Evolutionary conservation across 2,797 vertebrate species (phyloP).

Genomic region (Oreochromis mossambicus): DNA sequence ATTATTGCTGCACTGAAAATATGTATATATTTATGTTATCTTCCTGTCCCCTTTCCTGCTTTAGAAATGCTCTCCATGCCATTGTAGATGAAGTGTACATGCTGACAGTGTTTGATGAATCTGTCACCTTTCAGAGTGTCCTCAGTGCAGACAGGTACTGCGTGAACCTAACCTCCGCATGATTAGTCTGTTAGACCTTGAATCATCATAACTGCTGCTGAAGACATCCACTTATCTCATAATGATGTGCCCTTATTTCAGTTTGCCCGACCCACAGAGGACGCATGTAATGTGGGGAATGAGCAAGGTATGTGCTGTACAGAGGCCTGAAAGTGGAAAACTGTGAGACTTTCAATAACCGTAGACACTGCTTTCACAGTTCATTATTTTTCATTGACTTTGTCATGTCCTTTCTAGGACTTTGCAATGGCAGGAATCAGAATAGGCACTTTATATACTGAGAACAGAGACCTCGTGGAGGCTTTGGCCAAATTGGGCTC

Average conservation of each 20-base stretch:
- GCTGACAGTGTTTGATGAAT: constrained; percentile 90
- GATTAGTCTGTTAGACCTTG: constrained; percentile 19
- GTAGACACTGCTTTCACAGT: neutral
- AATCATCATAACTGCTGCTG: constrained; percentile 23
- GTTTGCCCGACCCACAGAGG: constrained; percentile 93
- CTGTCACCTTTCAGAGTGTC: constrained; percentile 83
- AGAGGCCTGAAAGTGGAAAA: neutral
- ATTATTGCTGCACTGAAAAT: neutral
- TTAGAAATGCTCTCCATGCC: constrained; percentile 87
- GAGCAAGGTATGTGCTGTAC: constrained; percentile 83
- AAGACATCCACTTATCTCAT: constrained; percentile 29
- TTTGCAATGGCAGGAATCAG: constrained; percentile 89
- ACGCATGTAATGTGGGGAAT: constrained; percentile 95
- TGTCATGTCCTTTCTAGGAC: constrained; percentile 75
- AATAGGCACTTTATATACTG: constrained; percentile 86
- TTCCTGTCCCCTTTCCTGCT: neutral
- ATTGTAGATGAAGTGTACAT: constrained; percentile 96
- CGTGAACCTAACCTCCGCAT: neutral
- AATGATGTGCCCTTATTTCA: constrained; percentile 63
- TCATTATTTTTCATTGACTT: neutral
- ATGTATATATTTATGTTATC: neutral
- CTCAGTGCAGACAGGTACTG: constrained; percentile 87
- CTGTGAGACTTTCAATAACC: neutral
- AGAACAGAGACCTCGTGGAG: constrained; percentile 85
- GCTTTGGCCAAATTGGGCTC: constrained; percentile 84